Evolutionary conservation across 2,888 invertebrate species (phyloP), one percentile per base, ranked within the genome.

Genomic region (Drosophila meridionalis): DNA sequence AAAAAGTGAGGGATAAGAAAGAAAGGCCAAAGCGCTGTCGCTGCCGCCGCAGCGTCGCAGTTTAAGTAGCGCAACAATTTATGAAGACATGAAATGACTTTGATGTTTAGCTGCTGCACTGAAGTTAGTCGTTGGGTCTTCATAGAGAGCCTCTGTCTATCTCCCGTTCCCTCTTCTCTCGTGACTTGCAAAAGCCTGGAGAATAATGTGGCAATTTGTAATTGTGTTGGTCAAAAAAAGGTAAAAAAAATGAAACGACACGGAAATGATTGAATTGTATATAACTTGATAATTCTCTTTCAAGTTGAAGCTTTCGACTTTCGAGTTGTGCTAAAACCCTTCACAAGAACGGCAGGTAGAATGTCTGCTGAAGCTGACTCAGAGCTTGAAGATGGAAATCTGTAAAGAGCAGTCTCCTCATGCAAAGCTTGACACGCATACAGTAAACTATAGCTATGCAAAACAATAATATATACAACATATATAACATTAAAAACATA

Each of bases 41-140:
- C 45, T 26, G 59, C 52, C 58, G 61, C 62, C 47, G 48, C 43
- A 52, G 61, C 67, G 60, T 63, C 62, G 65, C 45, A 53, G 70
- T 79, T 73, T 77, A 84, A 73, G 84, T 87, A 80, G 80, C 78
- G 65, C 73, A 80, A 72, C 78, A 85, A 85, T 83, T 88, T 85
- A 85, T 85, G 88, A 85, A 85, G 84, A 88, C 84, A 80, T 83
- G 86, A 86, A 85, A 83, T 85, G 80, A 85, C 84, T 85, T 85
- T 85, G 88, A 88, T 88, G 89, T 88, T 85, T 88, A 79, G 78
- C 76, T 79, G 76, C 73, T 76, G 76, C 85, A 76, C 59, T 68
- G 53, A 30, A 43, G 53, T 45, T 55, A 42, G 45, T 42, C 57
- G 12, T 12, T 36, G 34, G 52, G 42, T 43, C 45, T 50, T 55